phyloP scores from a whole-genome alignment of 1,140 invertebrate genomes.

The Drosophila santomea region DNA sequence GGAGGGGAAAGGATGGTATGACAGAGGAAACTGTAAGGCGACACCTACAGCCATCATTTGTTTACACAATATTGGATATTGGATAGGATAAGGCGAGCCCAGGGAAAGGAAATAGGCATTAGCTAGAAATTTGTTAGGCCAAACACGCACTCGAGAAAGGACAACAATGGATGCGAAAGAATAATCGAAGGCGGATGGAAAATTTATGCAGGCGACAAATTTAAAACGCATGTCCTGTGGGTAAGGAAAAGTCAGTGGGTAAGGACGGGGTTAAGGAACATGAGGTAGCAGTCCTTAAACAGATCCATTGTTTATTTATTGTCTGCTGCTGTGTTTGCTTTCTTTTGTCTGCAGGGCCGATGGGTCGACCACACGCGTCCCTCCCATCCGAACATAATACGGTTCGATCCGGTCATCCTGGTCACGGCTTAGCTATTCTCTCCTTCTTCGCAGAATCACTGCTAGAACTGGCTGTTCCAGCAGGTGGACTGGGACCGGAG shows the following conservation, averaged over 20 bases:
- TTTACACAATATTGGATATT: constrained; percentile 82
- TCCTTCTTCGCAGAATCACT: constrained; percentile 23
- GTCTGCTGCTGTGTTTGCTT: constrained; percentile 73
- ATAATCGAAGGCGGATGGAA: constrained; percentile 61
- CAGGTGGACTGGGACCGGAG: constrained; percentile 54
- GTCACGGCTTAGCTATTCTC: constrained; percentile 32
- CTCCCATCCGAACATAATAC: constrained; percentile 45
- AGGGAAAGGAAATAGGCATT: constrained; percentile 75
- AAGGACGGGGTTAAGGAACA: constrained; percentile 7
- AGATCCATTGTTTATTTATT: constrained; percentile 80
- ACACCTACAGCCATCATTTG: constrained; percentile 80
- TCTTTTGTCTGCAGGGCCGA: constrained; percentile 51
- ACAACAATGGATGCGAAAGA: constrained; percentile 38
- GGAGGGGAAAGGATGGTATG: constrained; percentile 11
- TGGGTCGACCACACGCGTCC: constrained; percentile 37
- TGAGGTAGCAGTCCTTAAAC: constrained; percentile 38
- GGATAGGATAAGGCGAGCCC: constrained; percentile 41
- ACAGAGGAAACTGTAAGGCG: constrained; percentile 65
- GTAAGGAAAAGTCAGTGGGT: constrained; percentile 1
- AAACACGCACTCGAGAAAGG: constrained; percentile 71
- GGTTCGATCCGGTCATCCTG: constrained; percentile 35
- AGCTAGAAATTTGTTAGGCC: constrained; percentile 79
- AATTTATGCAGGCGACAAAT: constrained; percentile 82
- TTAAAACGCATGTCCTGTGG: constrained; percentile 77
- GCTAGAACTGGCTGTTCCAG: not conserved